Percentiles rank a stretch among this genome's conserved stretches.
Evolutionary conservation across 2,888 invertebrate genomes (phyloP).

Genomic region (Lasiommata megera): DNA sequence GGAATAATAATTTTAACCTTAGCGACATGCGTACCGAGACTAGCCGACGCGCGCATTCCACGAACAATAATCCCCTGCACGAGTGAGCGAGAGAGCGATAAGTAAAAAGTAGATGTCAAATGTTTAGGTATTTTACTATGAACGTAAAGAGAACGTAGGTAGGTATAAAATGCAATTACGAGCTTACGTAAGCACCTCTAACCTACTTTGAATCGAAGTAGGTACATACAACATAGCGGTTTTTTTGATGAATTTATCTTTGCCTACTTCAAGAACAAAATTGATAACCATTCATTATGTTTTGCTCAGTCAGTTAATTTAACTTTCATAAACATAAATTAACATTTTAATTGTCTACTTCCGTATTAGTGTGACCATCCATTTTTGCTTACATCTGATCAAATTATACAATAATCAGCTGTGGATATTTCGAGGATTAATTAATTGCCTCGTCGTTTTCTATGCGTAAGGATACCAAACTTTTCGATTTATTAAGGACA

Average conservation of each 20-base stretch:
- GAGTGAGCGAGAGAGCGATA: constrained; percentile 67
- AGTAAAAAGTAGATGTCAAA: constrained; percentile 78
- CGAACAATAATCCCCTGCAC: constrained; percentile 68
- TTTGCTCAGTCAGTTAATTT: constrained; percentile 13
- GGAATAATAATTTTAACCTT: constrained; percentile 46
- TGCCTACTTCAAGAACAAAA: constrained; percentile 11
- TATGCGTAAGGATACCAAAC: too few species aligned
- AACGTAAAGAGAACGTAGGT: constrained; percentile 70
- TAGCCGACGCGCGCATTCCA: constrained; percentile 80
- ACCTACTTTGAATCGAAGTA: constrained; percentile 60
- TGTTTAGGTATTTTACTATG: constrained; percentile 78
- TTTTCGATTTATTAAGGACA: too few species aligned
- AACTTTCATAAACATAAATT: constrained; percentile 21
- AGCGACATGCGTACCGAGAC: constrained; percentile 62
- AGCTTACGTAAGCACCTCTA: constrained; percentile 70
- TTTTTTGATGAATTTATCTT: constrained; percentile 30
- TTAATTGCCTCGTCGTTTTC: too few species aligned
- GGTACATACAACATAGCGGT: constrained; percentile 37
- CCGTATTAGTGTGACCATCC: constrained; percentile 13
- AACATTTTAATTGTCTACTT: constrained; percentile 9
- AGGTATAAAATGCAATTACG: constrained; percentile 74
- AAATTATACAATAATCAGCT: too few species aligned
- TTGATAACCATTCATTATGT: constrained; percentile 9
- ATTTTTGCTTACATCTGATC: too few species aligned
- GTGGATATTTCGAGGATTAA: too few species aligned